Evolutionary conservation across 2,888 invertebrate genomes (phyloP), one percentile per base, ranked within the genome.

Genomic region (Drosophila nr. perissopoda): DNA sequence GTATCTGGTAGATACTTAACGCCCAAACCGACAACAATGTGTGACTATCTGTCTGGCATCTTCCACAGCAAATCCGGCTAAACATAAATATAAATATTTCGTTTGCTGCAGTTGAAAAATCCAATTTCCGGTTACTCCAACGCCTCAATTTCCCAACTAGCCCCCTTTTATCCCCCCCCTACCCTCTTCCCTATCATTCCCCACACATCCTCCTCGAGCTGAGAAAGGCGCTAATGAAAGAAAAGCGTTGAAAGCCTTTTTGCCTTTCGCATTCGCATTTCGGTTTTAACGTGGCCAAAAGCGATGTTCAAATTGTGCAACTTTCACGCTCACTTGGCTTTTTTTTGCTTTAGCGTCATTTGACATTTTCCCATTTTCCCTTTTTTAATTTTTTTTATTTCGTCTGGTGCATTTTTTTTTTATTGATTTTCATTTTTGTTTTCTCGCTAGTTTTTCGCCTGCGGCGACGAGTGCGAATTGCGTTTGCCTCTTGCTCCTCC

Each of bases 291-390:
- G 40, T 40, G 74, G 57, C 60, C 29, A 67, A 69, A 74, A 71
- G 75, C 62, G 66, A 48, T 73, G 73, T 70, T 73, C 62, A 73
- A 48, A 49, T 59, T 66, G 48, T 38, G 62, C 64, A 84, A 87
- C 87, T 87, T 84, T 84, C 87, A 83, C 83, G 80, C 74, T 74
- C 45, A 56, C 5, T 33, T 79, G 40, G n/a, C 40, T 25, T 40
- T 53, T 31, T 57, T 21, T 57, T 83, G 81, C 77, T 54, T 27
- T 61, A 69, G 60, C 77, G 69, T 69, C 73, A 56, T 69, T 78
- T 75, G 75, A 75, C 78, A 78, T 78, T 74, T 67, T 67, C 49
- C 40, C 62, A 16, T 52, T 66, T 68, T 53, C 31, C 53, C 33
- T 57, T 57, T 53, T 40, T 34, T 38, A 25, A 40, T 61, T 70